Conservation (phyloP, 2,113 vertebrate genomes). For the Seriola aureovittata region DNA sequence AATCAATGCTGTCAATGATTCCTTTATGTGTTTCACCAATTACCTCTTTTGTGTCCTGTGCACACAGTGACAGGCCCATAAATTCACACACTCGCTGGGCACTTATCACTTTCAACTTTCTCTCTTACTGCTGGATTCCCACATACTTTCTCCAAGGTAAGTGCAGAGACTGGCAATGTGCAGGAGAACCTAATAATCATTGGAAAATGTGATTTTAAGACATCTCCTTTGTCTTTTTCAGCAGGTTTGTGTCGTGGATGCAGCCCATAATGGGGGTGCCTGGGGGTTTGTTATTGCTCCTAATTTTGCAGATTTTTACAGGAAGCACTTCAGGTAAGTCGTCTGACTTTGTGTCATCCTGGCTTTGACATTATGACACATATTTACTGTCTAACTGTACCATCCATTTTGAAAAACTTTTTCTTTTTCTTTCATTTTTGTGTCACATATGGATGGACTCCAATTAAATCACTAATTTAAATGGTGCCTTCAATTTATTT, state of each 20-base stretch:
- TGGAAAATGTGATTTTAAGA: neutral
- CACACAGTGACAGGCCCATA: conserved; percentile 23
- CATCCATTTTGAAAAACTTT: too few relatives aligned
- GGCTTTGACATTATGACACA: neutral
- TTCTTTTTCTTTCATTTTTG: neutral
- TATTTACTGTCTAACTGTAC: neutral
- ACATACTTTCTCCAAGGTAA: conserved; percentile 21
- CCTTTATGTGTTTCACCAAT: neutral
- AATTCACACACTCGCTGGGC: conserved; percentile 1
- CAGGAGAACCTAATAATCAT: neutral
- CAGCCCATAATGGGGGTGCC: conserved; percentile 23
- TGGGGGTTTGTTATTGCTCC: neutral
- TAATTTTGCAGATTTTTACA: conserved; percentile 44
- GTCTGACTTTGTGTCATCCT: neutral
- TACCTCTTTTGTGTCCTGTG: neutral
- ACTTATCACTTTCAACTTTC: neutral
- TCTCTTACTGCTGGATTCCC: neutral
- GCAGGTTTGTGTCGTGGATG: neutral
- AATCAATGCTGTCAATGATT: neutral
- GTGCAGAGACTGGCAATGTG: neutral
- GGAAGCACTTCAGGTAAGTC: conserved; percentile 51
- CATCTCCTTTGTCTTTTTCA: conserved; percentile 22
- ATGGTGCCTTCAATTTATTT: neutral
- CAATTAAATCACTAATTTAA: neutral
- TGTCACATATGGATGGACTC: neutral